A percentile compares a stretch with the other conserved stretches of the same genome.
These are phyloP conservation scores for Aspiorhynchus laticeps DNA, from an alignment of 2,113 vertebrate genomes.

Conservation along the genomic window DNA sequence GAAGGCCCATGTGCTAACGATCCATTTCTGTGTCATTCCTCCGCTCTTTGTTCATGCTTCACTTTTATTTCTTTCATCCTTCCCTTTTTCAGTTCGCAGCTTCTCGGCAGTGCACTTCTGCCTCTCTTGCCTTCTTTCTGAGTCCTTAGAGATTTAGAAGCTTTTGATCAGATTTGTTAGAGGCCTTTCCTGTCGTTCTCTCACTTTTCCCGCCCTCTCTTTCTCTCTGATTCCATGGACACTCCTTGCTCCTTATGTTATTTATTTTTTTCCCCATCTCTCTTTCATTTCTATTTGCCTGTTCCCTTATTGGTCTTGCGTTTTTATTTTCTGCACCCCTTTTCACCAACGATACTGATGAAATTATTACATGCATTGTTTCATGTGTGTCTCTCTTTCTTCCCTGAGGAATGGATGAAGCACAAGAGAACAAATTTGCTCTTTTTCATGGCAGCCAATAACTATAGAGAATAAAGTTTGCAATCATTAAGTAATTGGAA, in stretches of 20 bases:
- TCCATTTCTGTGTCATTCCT: neutral
- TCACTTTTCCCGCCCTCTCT: neutral
- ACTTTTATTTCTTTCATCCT: neutral
- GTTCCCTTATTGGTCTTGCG: neutral
- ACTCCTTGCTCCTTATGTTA: neutral
- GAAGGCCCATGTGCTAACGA: neutral
- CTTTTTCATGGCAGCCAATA: neutral
- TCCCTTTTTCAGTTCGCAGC: neutral
- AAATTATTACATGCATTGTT: constrained; percentile 26
- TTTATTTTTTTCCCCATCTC: neutral
- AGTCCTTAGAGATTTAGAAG: neutral
- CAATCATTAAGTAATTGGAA: neutral
- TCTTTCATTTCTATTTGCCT: neutral
- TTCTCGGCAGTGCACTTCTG: neutral
- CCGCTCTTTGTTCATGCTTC: neutral
- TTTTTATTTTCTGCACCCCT: neutral
- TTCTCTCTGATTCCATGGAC: neutral
- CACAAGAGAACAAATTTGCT: neutral
- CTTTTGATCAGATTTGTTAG: constrained; percentile 8
- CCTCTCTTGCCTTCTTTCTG: too few relatives aligned
- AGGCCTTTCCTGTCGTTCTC: neutral
- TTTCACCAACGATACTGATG: neutral
- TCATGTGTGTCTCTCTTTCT: neutral
- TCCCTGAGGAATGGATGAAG: neutral
- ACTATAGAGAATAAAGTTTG: neutral